Evolutionary conservation across 1,140 invertebrate genomes (phyloP), one percentile per base, ranked within the genome.

Genomic region (Drosophila pandora): DNA sequence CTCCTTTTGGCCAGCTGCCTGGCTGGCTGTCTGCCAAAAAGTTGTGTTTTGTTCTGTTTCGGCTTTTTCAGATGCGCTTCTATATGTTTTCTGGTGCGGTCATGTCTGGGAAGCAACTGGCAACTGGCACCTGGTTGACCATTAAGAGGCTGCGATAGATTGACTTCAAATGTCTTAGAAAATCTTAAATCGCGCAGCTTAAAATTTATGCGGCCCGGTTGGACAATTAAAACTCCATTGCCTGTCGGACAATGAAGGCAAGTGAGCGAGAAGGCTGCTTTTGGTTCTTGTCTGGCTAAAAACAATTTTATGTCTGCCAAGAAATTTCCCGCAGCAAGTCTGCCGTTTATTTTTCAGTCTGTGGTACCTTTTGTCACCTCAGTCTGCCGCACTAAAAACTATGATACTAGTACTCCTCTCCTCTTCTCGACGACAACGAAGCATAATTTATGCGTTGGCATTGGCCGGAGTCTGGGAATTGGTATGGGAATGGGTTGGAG

Each of bases 381-480:
- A 65, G 56, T 59, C 32, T 56, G 43, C 30, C 22, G 41, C 17
- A 7, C 41, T 12, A 37, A 37, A 12, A 37, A 37, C 34, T 37
- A 37, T 37, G 34, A 43, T 43, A 61, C 61, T 65, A 5, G 25
- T 32, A 39, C 21, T 22, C 43, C 21, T 21, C 23, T 55, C 7
- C 5, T 54, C 17, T 37, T 39, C 34, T 48, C 34, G 48, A 64
- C 83, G 74, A 88, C 79, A 88, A 83, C 79, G 76, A 88, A 88
- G 79, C 79, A 83, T 88, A 88, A 88, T 88, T 88, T 88, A 88
- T 88, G 83, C 72, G 71, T 79, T 88, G 63, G 65, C 72, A 67
- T 67, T 67, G 63, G 63, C 59, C 63, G 63, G 72, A 61, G 72
- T 55, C 76, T 64, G 32, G 23, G 60, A 55, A 50, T 59, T 65